Percentiles rank a stretch among this genome's conserved stretches.
phyloP scores from a whole-genome alignment of 2,113 vertebrate species.

The Plestiodon gilberti region DNA sequence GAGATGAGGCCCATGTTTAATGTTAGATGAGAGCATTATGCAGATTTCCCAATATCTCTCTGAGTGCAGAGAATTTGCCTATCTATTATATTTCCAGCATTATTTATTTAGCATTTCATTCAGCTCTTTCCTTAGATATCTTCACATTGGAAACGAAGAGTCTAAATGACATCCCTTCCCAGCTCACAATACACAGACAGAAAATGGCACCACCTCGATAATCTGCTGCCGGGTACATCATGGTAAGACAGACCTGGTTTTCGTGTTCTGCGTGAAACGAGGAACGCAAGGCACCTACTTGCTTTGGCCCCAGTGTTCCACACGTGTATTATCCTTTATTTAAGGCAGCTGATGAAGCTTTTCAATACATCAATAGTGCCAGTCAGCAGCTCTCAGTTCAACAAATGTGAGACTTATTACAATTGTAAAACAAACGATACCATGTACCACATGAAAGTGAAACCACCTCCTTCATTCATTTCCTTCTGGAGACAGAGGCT shows the following conservation, averaged over 20 bases:
- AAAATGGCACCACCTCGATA: not conserved
- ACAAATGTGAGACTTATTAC: constrained; percentile 58
- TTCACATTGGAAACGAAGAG: not conserved
- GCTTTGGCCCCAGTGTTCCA: constrained; percentile 29
- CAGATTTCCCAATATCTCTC: not conserved
- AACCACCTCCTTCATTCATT: constrained; percentile 66
- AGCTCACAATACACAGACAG: not conserved
- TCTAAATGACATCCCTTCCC: not conserved
- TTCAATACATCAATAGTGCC: constrained; percentile 64
- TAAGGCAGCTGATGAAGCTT: constrained; percentile 72
- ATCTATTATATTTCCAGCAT: not conserved
- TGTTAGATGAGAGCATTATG: not conserved
- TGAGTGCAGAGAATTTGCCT: not conserved
- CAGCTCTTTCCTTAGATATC: not conserved
- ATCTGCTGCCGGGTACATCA: not conserved
- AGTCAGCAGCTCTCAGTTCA: constrained; percentile 64
- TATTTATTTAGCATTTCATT: not conserved
- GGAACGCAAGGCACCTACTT: too few relatives aligned
- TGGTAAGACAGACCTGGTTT: not conserved
- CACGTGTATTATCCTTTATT: constrained; percentile 60
- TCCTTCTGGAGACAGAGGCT: constrained; percentile 73
- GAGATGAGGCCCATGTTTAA: not conserved
- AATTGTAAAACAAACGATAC: constrained; percentile 69
- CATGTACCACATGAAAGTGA: constrained; percentile 66
- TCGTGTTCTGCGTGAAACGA: not conserved